Base-by-base conservation (phyloP, 2,113 vertebrate genomes). In the Pedetes capensis region DNA sequence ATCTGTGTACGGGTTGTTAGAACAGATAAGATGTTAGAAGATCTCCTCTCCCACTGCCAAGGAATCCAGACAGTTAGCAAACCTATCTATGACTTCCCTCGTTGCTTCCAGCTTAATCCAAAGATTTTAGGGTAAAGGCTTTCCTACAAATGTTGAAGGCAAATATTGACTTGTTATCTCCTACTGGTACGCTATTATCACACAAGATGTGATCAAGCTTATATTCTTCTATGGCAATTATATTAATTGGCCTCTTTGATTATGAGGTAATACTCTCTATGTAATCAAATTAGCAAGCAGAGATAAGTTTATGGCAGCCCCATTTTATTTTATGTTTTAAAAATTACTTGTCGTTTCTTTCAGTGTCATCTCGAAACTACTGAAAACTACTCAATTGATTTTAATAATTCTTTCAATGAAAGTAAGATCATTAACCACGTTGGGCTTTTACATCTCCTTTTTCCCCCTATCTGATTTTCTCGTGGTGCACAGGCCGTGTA, bases 31-130 rank as follows among this genome's bases (percentile, higher is more conserved):
- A 64, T 66, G 91, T 84, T 95, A 82, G 92, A 98, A 98, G 98
- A 99, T 99, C 98, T 98, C 97, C 98, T 96, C 90, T 98, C 98
- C 98, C 96, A 97, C 95, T 97, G 95, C 97, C 97, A 97, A 85
- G 93, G 86, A 98, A 98, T 96, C 96, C 98, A 94, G 53, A 94
- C 96, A 96, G 93, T n/a, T n/a, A 94, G 97, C 98, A 98, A 98
- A 98, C 90, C 11, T 79, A 74, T 89, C 91, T 97, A 95, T 97
- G 89, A 95, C 96, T 97, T 83, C 27, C 95, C 93, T 95, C 97
- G 95, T 96, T 96, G 96, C 98, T 98, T 98, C 98, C 93, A 97
- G 90, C 79, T 90, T 98, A 97, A 97, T 96, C 80, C 95, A 97
- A 97, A 92, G 93, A 97, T 97, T 89, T 97, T 72, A 75, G 96